Base-by-base conservation (phyloP, 64 coral and sea anemone genomes). In the Montipora efflorescens region DNA sequence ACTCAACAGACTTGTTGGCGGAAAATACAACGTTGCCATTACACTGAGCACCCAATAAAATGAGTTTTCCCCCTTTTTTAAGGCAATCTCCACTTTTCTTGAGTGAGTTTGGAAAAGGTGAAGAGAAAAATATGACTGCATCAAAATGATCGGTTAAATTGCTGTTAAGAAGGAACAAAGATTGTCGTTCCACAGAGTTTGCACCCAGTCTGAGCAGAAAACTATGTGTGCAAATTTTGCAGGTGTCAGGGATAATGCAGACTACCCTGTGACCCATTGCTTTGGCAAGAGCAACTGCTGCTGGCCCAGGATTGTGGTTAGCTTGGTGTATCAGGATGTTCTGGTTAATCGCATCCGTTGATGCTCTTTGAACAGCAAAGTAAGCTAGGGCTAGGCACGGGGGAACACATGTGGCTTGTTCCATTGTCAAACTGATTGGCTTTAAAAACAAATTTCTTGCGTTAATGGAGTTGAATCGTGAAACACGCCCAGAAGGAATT, bases 301-400 rank as follows among this genome's bases (percentile, higher is more conserved):
- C 90, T 58, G 88, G 81, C 16, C 87, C 86, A 19, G 89, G 84
- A 44, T 52, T 22, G 67, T 47, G 80, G 23, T 96, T 85, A 11
- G 51, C 95, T 84, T 96, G 84, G 47, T 89, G 90, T 50, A 96
- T 79, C 52, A 96, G 70, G 22, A 96, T 6, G 5, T 28, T 81
- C 47, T 21, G 47, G 20, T 21, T 80, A 15, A 51, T 16, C 0
- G 21, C 28, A 43, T 12, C 36, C 43, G 82, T 52, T 72, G 71
- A 44, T 68, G 76, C 53, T 53, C 28, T 88, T 82, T 92, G 55
- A 28, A 91, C 69, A 18, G 75, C 58, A 72, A 87, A 48, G 13
- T 7, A 82, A 72, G 74, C 88, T 57, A 72, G 48, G 43, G 77
- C 47, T 21, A 78, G 45, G 22, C 79, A 68, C 5, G 58, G 43